Evolutionary conservation across 2,113 vertebrate genomes (phyloP), one percentile per base, ranked within the genome.

Genomic region (Lasiurus cinereus): DNA sequence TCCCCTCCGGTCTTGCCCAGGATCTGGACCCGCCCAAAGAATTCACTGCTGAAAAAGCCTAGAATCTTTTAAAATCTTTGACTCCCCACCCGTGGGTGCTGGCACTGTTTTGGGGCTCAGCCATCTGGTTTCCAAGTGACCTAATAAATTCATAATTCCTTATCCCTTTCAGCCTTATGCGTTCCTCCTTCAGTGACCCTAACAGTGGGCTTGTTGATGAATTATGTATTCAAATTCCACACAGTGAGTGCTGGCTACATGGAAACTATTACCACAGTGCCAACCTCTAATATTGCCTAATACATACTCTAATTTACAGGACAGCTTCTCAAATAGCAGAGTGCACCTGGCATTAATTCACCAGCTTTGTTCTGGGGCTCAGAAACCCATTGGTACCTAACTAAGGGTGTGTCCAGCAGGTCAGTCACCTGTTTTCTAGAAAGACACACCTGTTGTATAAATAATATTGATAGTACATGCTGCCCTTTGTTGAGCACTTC

Each of bases 201-300:
- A 62, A 62, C 59, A 62, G 4, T 3, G 3, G 59, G 59, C 9
- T 62, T 62, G 59, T 62, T 62, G 59, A 62, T 62, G 24, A 62
- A 27, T 62, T 62, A 2, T 3, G n/a, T 8, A 1, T 31, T 19
- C 70, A 48, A 64, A 66, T 29, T 69, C 43, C 36, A 56, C 27
- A 0, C 1, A 16, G 9, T 19, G 39, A 62, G 29, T 0, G 6
- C 62, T 88, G 33, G 5, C 27, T 27, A 3, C 7, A 0, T 13
- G 31, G 84, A 56, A 92, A 59, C 48, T 19, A 1, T 8, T 16
- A 52, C 3, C 76, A 31, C 31, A 31, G 3, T 19, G 15, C 24
- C 52, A 22, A 6, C 24, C 46, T 73, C 77, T 54, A 24, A 22
- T 46, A 16, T 64, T 5, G 15, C 31, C 29, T 24, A 15, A 19